Percentiles rank a stretch among this genome's conserved stretches.
Conservation (phyloP, 2,797 vertebrate species). For the Pterois miles region DNA sequence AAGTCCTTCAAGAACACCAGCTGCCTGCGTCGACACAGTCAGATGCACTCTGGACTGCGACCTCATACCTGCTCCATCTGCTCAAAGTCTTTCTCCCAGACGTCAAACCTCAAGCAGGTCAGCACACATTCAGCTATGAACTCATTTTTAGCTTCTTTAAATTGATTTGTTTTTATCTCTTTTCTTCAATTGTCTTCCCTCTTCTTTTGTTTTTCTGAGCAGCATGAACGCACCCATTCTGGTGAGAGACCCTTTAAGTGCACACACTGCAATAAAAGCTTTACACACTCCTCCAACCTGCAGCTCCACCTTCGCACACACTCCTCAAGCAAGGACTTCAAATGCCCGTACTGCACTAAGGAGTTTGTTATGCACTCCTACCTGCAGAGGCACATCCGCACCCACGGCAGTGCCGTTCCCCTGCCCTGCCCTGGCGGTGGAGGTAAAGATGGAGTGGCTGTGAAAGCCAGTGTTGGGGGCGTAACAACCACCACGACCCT, state of each 20-base stretch:
- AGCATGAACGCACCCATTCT: constrained; percentile 93
- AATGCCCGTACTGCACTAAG: constrained; percentile 89
- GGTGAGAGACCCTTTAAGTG: constrained; percentile 92
- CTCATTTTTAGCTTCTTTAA: neutral
- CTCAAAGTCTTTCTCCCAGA: constrained; percentile 93
- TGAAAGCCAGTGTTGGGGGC: constrained; percentile 77
- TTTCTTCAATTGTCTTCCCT: neutral
- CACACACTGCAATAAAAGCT: constrained; percentile 89
- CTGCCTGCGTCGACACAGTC: constrained; percentile 88
- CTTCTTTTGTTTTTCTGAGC: constrained; percentile 41
- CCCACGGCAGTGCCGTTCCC: constrained; percentile 75
- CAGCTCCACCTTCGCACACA: constrained; percentile 92
- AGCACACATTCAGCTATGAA: neutral
- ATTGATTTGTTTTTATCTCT: neutral
- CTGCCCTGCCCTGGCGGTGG: constrained; percentile 38
- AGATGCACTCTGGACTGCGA: constrained; percentile 89
- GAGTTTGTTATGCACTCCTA: constrained; percentile 95
- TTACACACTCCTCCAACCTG: constrained; percentile 92
- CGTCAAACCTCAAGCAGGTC: constrained; percentile 90
- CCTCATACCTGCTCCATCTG: constrained; percentile 90
- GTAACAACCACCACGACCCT: constrained; percentile 77
- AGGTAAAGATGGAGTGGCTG: constrained; percentile 72
- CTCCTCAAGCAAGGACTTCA: constrained; percentile 89
- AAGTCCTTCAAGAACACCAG: constrained; percentile 92
- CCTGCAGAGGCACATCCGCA: constrained; percentile 92